Base-by-base conservation (phyloP, 2,888 invertebrate genomes). In the Agrotis segetum region DNA sequence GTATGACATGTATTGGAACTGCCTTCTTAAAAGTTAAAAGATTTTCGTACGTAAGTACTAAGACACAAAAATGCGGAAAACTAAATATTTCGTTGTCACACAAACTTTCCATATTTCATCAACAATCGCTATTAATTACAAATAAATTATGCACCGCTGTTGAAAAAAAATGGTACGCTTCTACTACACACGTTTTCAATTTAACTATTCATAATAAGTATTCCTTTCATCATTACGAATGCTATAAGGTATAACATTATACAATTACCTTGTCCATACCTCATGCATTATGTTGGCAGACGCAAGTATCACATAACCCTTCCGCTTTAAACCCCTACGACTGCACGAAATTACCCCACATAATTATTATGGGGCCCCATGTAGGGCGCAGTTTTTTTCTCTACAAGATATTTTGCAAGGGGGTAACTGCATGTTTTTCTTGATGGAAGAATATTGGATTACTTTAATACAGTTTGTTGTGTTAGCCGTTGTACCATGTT, bases 331-430 rank as follows among this genome's bases (percentile, higher is more conserved):
- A 88, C 92, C 94, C 93, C 88, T 91, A 89, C 87, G 85, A 87
- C 88, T 90, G 90, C 89, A 89, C 84, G 78, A 89, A 90, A 94
- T 93, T 91, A 91, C 94, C 92, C 92, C 90, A 88, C 85, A 89
- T 93, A 93, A 93, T 94, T 93, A 92, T 89, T 88, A 87, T 88
- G 87, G 86, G 81, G 86, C 84, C 81, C 79, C 82, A 80, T 83
- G 81, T 73, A 88, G 92, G 94, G 94, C 88, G 93, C 80, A 84
- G 84, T 90, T 93, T 94, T 94, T 93, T 93, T 92, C 84, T 86
- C 80, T 70, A 84, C 79, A 77, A 88, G 85, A 82, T 85, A 89
- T 91, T 92, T 90, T 79, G 90, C 89, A 88, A 88, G 81, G 83
- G 85, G 87, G 83, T 86, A 79, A 81, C 74, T 71, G 56, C 50